A percentile compares a stretch with the other conserved stretches of the same genome.
Evolutionary conservation across 2,888 invertebrate species (phyloP).

Genomic region (Spodoptera picta): DNA sequence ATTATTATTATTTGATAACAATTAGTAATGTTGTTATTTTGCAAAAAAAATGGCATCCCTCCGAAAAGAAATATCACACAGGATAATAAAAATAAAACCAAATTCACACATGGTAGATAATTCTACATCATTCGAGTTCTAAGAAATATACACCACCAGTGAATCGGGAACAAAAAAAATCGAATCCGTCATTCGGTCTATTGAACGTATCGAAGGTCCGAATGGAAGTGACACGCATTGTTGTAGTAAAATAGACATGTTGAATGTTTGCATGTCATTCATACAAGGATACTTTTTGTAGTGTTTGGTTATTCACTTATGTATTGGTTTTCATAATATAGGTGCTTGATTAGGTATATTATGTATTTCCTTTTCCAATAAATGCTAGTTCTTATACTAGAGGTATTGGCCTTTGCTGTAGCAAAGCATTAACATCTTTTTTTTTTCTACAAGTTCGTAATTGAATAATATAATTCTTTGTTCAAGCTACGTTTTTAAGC

Average conservation of each 20-base stretch:
- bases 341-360: not conserved
- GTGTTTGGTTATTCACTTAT: not conserved
- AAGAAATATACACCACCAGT: slow-evolving; percentile 18
- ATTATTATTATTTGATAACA: too few relatives aligned
- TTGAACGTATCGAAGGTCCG: slow-evolving; percentile 33
- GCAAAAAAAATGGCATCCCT: slow-evolving; percentile 2
- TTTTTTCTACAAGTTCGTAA: too few relatives aligned
- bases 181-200: slow-evolving; percentile 25
- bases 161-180: slow-evolving; percentile 38
- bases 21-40: too few relatives aligned
- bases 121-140: slow-evolving; percentile 19
- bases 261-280: slow-evolving; percentile 8
- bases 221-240: slow-evolving; percentile 33
- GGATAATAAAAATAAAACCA: slow-evolving; percentile 4
- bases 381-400: too few relatives aligned
- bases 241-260: slow-evolving; percentile 29
- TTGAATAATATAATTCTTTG: too few relatives aligned
- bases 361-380: not conserved
- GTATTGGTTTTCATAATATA: too few relatives aligned
- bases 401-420: too few relatives aligned
- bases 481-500: too few relatives aligned
- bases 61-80: slow-evolving; percentile 6
- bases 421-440: too few relatives aligned
- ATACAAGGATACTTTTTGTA: slow-evolving; percentile 20
- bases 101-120: slow-evolving; percentile 15